phyloP scores from a whole-genome alignment of 2,888 invertebrate genomes.

The Thymelicus lineola region DNA sequence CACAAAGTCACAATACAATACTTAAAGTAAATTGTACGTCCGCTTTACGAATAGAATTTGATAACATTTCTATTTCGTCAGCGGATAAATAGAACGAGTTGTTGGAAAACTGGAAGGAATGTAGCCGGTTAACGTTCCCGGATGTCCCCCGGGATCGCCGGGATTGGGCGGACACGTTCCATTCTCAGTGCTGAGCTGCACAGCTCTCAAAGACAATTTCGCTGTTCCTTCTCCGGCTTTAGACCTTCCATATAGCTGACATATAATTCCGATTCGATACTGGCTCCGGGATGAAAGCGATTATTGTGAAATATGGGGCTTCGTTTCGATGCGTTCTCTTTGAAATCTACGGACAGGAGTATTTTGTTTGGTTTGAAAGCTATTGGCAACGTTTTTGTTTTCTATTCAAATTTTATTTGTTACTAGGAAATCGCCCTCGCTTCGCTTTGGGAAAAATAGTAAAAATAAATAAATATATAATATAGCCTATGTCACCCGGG shows the following conservation, averaged over 20 bases:
- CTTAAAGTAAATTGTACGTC: neutral
- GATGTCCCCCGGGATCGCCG: constrained; percentile 63
- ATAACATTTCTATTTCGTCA: constrained; percentile 32
- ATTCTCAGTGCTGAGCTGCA: constrained; percentile 69
- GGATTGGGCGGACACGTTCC: constrained; percentile 69
- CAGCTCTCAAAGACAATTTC: constrained; percentile 74
- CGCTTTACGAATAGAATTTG: constrained; percentile 12
- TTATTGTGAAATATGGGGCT: constrained; percentile 36
- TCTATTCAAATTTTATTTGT: neutral
- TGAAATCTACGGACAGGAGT: neutral
- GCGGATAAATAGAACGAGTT: constrained; percentile 58
- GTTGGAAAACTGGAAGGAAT: constrained; percentile 63
- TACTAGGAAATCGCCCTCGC: no score
- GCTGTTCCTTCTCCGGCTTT: constrained; percentile 62
- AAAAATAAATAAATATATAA: no score
- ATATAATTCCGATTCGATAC: constrained; percentile 60
- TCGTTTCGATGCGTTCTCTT: constrained; percentile 20
- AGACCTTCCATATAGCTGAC: constrained; percentile 62
- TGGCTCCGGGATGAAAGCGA: constrained; percentile 39
- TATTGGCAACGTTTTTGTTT: neutral
- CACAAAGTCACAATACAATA: neutral
- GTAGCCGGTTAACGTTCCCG: constrained; percentile 66
- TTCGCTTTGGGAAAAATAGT: no score
- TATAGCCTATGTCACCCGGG: no score
- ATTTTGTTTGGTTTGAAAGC: neutral